Evolutionary conservation across 1,140 invertebrate species (phyloP), one percentile per base, ranked within the genome.

Genomic region (Phymastichus coffea): DNA sequence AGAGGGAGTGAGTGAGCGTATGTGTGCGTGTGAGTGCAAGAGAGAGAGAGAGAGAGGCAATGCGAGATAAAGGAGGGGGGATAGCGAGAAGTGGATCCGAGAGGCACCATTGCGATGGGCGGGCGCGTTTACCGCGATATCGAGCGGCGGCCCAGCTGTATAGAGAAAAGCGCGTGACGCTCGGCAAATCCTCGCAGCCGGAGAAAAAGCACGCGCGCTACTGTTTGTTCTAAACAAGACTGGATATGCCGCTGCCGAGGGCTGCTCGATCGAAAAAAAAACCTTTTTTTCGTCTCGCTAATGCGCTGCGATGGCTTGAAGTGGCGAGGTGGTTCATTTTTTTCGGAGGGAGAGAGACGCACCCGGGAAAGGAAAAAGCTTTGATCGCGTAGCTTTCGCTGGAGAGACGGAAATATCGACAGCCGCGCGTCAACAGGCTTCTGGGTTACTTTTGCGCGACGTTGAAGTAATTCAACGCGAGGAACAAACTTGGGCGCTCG

Each of bases 191-290:
- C 75, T 73, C 70, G 57, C 38, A 63, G 66, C 60, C 66, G 64
- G 57, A 69, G 72, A 77, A 76, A 77, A 77, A 76, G 75, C 75
- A 78, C 75, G 76, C 66, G 57, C 49, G 51, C 67, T 51, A 38
- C 55, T 76, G 72, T 78, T 76, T 77, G 67, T 70, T 73, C 64
- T 68, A 68, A 75, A 73, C 70, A 70, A 63, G 61, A 56, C 61
- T 43, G 54, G 51, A 54, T 63, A 51, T 55, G 25, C 44, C 38
- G n/a, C n/a, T n/a, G n/a, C n/a, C n/a, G n/a, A n/a, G n/a, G n/a
- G n/a, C n/a, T n/a, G n/a, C n/a, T n/a, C n/a, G n/a, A n/a, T n/a
- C n/a, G n/a, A n/a, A n/a, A n/a, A n/a, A n/a, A n/a, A n/a, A n/a
- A n/a, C n/a, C n/a, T 59, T 48, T 57, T 52, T 20, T 63, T 41